Evolutionary conservation across 2,113 vertebrate species (phyloP).

Genomic region (Opisthocomus hoazin): DNA sequence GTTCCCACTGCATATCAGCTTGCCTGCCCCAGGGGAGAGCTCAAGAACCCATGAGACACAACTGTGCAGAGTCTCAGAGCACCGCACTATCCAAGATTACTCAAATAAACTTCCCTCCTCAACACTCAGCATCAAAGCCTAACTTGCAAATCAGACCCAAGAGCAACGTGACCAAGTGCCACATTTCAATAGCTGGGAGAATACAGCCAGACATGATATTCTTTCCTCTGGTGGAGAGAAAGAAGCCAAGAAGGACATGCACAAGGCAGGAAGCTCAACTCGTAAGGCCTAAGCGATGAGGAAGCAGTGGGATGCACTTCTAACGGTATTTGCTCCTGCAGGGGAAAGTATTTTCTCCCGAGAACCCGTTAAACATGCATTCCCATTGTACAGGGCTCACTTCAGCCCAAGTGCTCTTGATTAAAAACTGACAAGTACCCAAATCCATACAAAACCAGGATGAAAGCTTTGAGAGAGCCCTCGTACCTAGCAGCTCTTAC

Average conservation of each 20-base stretch:
- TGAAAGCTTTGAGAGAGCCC: neutral
- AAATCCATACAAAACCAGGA: neutral
- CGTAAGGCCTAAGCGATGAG: fast-evolving
- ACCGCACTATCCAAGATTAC: neutral
- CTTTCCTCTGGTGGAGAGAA: neutral
- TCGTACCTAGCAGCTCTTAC: neutral
- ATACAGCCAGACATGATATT: neutral
- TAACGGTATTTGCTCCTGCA: neutral
- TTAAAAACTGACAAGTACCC: neutral
- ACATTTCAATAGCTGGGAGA: neutral
- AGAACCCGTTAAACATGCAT: neutral
- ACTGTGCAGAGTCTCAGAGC: neutral
- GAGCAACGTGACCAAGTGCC: neutral
- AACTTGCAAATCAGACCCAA: neutral
- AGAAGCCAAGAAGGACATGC: neutral
- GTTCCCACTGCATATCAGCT: neutral
- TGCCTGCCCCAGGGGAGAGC: neutral
- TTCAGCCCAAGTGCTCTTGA: neutral
- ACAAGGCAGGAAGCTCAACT: neutral
- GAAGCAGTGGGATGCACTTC: neutral
- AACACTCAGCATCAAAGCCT: neutral
- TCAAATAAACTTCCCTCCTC: slow-evolving; percentile 1
- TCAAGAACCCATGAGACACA: neutral
- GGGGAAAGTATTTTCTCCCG: neutral
- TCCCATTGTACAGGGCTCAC: neutral